Percentiles rank a stretch among this genome's conserved stretches.
Conservation (phyloP, 2,113 vertebrate species). For the Dolichallabes microphthalmus region DNA sequence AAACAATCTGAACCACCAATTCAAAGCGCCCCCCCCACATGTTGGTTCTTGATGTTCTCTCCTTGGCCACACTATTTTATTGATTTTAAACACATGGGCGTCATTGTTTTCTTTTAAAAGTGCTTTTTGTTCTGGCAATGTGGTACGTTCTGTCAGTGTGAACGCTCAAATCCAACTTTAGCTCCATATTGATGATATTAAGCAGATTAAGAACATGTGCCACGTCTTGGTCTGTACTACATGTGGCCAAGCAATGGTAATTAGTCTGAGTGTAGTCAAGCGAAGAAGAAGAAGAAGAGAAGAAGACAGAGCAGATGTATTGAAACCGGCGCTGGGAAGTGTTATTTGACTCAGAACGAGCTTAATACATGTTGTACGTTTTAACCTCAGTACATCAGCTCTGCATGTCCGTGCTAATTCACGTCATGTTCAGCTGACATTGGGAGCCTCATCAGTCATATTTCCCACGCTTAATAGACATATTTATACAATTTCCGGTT, state of each 20-base stretch:
- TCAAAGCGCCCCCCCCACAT: neutral
- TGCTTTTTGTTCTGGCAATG: neutral
- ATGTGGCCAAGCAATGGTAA: neutral
- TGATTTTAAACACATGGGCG: neutral
- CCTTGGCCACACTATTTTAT: neutral
- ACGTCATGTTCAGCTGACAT: neutral
- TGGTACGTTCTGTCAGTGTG: conserved; percentile 4
- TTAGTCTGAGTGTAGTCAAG: neutral
- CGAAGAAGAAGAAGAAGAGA: neutral
- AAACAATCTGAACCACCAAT: neutral
- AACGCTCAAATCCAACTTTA: neutral
- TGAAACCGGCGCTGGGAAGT: neutral
- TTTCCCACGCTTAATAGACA: neutral
- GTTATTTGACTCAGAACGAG: conserved; percentile 12
- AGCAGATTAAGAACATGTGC: conserved; percentile 36
- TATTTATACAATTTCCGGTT: neutral
- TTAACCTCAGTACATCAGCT: neutral
- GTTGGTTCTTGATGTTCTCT: neutral
- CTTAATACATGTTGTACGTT: neutral
- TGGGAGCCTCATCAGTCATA: neutral
- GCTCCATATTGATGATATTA: conserved; percentile 7
- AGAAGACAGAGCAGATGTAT: neutral
- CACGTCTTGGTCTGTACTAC: neutral
- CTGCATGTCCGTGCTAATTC: neutral
- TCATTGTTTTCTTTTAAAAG: neutral